A percentile compares a stretch with the other conserved stretches of the same genome.
Conservation (phyloP, 2,888 invertebrate genomes). For the Therioaphis trifolii region DNA sequence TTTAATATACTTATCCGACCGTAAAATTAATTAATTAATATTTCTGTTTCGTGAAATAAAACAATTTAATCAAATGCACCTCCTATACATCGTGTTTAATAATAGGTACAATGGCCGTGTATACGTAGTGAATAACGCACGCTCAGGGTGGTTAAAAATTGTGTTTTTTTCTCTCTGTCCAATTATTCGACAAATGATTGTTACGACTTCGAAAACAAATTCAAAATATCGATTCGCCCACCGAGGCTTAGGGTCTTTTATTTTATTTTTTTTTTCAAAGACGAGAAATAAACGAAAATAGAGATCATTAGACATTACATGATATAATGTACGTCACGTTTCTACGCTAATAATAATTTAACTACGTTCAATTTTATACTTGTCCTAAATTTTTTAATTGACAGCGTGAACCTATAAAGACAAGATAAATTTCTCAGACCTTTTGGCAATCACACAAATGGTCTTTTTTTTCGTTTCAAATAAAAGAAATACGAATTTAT, state of each 20-base stretch:
- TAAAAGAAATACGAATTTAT: too few relatives aligned
- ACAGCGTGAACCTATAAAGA: constrained; percentile 1
- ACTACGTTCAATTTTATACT: constrained; percentile 15
- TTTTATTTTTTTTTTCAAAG: background rate
- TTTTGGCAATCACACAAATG: constrained; percentile 9
- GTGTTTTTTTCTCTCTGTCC: background rate
- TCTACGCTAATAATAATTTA: constrained; percentile 23
- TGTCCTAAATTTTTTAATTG: constrained; percentile 37
- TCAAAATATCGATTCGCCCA: background rate
- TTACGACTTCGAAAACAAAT: background rate
- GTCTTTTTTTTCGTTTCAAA: background rate
- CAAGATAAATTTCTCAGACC: constrained; percentile 11
- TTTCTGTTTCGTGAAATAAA: constrained; percentile 13
- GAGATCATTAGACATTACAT: background rate
- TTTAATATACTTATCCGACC: constrained; percentile 10
- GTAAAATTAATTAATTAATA: constrained; percentile 31
- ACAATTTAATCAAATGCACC: constrained; percentile 26
- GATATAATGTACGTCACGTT: background rate
- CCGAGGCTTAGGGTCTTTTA: background rate
- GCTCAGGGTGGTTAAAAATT: background rate
- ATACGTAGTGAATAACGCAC: background rate
- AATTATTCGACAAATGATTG: background rate
- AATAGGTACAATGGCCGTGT: background rate
- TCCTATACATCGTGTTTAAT: too few relatives aligned
- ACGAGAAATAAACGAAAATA: background rate